Evolutionary conservation across 2,888 invertebrate genomes (phyloP), one percentile per base, ranked within the genome.

Genomic region (Acleris laterana): DNA sequence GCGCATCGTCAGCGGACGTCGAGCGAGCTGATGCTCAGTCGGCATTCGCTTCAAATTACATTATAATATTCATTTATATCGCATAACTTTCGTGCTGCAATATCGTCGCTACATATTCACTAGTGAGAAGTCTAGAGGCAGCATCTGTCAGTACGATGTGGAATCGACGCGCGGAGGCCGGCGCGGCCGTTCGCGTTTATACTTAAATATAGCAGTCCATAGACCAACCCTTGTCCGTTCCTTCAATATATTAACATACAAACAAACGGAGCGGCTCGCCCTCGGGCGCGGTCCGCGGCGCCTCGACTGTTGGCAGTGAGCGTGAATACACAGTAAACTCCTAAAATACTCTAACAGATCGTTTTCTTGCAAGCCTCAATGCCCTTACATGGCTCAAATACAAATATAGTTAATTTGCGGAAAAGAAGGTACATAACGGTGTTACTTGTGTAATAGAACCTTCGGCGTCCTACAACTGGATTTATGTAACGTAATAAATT

Each of bases 181-280:
- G 72, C 76, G 82, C 80, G 83, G 85, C 88, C 87, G 81, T 82
- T 84, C 86, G 89, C 87, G 81, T 86, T 80, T 87, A 87, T 85
- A 87, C 88, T 90, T 90, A 89, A 88, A 85, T 81, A 85, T 90
- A 90, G 89, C 90, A 91, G 91, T 91, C 90, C 85, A 87, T 82
- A 82, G 82, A 82, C 87, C 86, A 86, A 85, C 85, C 81, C 85
- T 83, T 80, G 81, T 84, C 85, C 83, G 86, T 85, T 38, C 85
- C 87, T 84, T 56, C 84, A 81, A 85, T 83, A 86, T 88, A 89
- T 89, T 87, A 88, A 90, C 88, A 88, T 85, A 84, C 87, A 88
- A 88, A 84, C 83, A 77, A 77, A 76, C 76, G 80, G 85, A 82
- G 80, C 83, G 81, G 82, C 80, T 78, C 77, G 77, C 81, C 78